Evolutionary conservation across 2,888 invertebrate genomes (phyloP).

Genomic region (Halictus quadricinctus): DNA sequence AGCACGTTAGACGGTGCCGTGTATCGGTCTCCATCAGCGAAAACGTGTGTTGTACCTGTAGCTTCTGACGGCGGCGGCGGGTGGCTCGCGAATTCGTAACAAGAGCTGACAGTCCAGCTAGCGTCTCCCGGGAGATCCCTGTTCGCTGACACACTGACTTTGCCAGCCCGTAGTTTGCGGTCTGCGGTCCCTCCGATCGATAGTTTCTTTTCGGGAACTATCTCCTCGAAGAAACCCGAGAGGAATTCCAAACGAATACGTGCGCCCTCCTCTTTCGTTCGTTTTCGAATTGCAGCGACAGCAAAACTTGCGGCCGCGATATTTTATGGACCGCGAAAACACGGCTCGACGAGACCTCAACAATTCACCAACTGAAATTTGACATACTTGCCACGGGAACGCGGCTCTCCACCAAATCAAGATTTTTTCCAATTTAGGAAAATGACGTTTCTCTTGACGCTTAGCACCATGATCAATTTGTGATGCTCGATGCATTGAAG

Average conservation of each 20-base stretch:
- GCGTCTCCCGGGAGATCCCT: slow-evolving; percentile 11
- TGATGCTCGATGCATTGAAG: too few relatives aligned
- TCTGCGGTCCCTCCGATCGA: not conserved
- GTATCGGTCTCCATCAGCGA: slow-evolving; percentile 9
- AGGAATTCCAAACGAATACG: slow-evolving; percentile 1
- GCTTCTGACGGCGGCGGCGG: slow-evolving; percentile 18
- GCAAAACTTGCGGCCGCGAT: not conserved
- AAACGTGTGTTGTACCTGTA: slow-evolving; percentile 38
- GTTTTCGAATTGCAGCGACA: not conserved
- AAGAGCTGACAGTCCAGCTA: slow-evolving; percentile 8
- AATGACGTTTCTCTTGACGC: not conserved
- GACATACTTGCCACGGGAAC: not conserved
- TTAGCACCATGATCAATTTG: not conserved
- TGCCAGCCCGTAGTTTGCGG: not conserved
- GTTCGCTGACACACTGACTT: slow-evolving; percentile 21
- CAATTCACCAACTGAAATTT: not conserved
- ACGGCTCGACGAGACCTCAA: not conserved
- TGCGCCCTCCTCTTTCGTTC: not conserved
- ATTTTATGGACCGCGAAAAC: not conserved
- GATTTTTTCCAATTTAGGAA: not conserved
- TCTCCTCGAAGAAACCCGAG: not conserved
- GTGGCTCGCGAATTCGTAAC: slow-evolving; percentile 22
- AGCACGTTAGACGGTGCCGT: slow-evolving; percentile 16
- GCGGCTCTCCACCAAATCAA: not conserved
- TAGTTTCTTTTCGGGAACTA: slow-evolving; percentile 5